Conservation (phyloP, 2,113 vertebrate species). For the Neolamprologus longior region DNA sequence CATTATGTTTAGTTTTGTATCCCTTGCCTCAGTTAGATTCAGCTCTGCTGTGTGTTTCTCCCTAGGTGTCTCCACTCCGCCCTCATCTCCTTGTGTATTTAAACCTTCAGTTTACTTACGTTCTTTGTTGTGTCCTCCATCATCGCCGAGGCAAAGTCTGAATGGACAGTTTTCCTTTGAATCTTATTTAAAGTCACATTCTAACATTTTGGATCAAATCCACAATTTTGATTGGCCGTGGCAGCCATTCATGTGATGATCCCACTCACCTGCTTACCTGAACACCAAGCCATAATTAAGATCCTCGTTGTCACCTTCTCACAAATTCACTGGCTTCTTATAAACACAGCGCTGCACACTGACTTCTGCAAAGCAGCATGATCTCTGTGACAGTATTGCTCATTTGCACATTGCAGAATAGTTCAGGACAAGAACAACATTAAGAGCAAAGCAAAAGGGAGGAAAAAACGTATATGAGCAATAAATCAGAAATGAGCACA, state of each 20-base stretch:
- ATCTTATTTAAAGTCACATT: rapidly evolving
- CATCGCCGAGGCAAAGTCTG: background rate
- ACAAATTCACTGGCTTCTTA: background rate
- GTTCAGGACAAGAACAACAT: background rate
- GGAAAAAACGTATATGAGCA: rapidly evolving
- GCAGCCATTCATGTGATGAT: background rate
- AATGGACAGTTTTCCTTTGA: background rate
- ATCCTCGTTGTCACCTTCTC: background rate
- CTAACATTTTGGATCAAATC: background rate
- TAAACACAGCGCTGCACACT: rapidly evolving
- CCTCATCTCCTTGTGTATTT: background rate
- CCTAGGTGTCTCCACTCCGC: rapidly evolving
- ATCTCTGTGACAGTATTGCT: background rate
- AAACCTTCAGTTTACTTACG: background rate
- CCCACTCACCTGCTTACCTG: background rate
- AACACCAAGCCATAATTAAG: background rate
- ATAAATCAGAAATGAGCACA: background rate
- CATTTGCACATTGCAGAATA: background rate
- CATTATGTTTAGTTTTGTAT: background rate
- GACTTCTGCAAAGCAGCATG: background rate
- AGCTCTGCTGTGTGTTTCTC: background rate
- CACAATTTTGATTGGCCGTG: background rate
- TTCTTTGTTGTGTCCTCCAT: background rate
- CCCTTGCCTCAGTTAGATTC: background rate
- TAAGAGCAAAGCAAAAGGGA: background rate